Evolutionary conservation across 2,113 vertebrate species (phyloP).

Genomic region (Micromys minutus): DNA sequence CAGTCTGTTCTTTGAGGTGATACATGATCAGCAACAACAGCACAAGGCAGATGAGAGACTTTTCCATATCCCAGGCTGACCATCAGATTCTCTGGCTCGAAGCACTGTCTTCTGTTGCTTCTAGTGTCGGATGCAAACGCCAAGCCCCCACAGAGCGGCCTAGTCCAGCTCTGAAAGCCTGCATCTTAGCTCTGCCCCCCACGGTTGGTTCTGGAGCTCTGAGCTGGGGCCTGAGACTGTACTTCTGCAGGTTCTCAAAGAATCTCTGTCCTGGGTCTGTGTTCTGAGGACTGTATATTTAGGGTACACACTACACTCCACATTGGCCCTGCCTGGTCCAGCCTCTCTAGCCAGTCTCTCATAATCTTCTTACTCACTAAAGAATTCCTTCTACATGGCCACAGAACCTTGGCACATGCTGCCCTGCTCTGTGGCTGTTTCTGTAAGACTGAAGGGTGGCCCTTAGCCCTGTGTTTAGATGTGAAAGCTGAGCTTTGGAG

Average conservation of each 20-base stretch:
- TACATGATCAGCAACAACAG: background rate
- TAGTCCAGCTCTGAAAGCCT: background rate
- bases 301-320: background rate
- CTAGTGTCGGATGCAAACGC: background rate
- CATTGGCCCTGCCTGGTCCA: background rate
- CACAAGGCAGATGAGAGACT: background rate
- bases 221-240: background rate
- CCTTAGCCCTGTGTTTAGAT: background rate
- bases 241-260: background rate
- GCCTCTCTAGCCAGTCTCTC: background rate
- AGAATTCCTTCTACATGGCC: background rate
- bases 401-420: background rate
- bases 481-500: background rate
- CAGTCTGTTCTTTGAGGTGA: background rate
- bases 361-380: accelerated
- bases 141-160: background rate
- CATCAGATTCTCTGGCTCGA: background rate
- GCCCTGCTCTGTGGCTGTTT: background rate
- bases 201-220: background rate
- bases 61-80: background rate
- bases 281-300: background rate
- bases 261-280: background rate
- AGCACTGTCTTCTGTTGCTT: background rate
- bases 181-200: background rate
- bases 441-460: background rate